Conservation (phyloP, 2,888 invertebrate genomes). For the Eilema depressum region DNA sequence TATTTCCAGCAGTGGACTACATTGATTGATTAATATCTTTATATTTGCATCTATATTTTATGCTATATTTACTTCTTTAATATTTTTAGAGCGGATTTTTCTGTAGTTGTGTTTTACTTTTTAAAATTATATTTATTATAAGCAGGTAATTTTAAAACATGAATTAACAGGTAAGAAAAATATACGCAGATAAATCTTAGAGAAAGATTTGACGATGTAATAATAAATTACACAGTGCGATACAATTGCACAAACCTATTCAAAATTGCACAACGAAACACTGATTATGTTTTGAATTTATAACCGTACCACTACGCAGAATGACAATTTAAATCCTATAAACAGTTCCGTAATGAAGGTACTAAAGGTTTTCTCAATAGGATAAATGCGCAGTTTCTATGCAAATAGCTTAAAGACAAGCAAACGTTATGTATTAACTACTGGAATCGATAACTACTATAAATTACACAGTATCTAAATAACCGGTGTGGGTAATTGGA, state of each 20-base stretch:
- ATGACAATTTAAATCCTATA: conserved; percentile 14
- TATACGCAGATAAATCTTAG: neutral
- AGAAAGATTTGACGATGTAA: neutral
- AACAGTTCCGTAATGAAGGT: conserved; percentile 10
- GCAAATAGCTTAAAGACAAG: conserved; percentile 17
- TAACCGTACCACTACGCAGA: neutral
- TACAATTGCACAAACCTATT: conserved; percentile 10
- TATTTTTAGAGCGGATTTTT: too few species aligned
- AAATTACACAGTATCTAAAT: neutral
- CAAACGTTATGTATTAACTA: neutral
- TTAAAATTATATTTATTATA: too few species aligned
- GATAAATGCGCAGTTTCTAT: conserved; percentile 11
- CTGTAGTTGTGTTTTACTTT: too few species aligned
- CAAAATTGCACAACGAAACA: neutral
- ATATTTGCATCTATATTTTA: too few species aligned
- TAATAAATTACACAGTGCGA: neutral
- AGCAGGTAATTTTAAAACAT: too few species aligned
- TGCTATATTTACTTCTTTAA: too few species aligned
- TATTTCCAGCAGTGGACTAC: too few species aligned
- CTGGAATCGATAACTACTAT: neutral
- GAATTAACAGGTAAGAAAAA: too few species aligned
- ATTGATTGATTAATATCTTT: too few species aligned
- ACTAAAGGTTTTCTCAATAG: conserved; percentile 11
- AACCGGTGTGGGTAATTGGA: neutral
- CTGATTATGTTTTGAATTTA: conserved; percentile 13